Evolutionary conservation across 2,888 invertebrate genomes (phyloP), one percentile per base, ranked within the genome.

Genomic region (Harpalus rufipes): DNA sequence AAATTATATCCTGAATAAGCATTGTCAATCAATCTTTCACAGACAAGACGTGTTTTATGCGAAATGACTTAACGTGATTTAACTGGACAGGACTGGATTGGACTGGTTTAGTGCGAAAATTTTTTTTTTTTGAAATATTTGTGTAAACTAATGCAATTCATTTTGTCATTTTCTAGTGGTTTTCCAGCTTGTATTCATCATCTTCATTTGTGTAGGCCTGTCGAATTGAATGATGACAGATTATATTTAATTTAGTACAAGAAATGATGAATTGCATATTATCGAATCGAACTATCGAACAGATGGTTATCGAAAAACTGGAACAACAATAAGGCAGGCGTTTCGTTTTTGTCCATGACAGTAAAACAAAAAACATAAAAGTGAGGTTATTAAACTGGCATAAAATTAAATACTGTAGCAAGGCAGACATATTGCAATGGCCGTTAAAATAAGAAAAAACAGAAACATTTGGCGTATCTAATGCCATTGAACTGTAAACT

Each of bases 291-390:
- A 61, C 59, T 18, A 16, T 25, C 44, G 32, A 63, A 68, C 68
- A 68, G 68, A 68, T 68, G 68, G 68, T 68, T 68, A 68, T 68
- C 68, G 68, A 68, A 63, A 51, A 68, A 68, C 68, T 68, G 68
- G 39, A 68, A 68, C 39, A 68, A 32, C 68, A 68, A 68, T 68
- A 68, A 68, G 68, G 25, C 68, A 68, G 68, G 32, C 68, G 68
- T 14, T 25, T 32, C 68, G 68, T 14, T 59, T 59, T 16, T 59
- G 59, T 6, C 59, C 16, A 59, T 59, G 59, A 59, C 59, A 51
- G 14, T 59, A 59, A 59, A 59, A 59, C 59, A 16, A 59, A 59
- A 59, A 59, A 59, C 14, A 12, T 16, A 59, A 7, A 59, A 59
- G 16, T 16, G 16, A 59, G 59, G 59, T 16, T 16, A 59, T 59